A percentile compares a stretch with the other conserved stretches of the same genome.
Conservation (phyloP, 2,888 invertebrate species). For the Metopia argyrocephala region DNA sequence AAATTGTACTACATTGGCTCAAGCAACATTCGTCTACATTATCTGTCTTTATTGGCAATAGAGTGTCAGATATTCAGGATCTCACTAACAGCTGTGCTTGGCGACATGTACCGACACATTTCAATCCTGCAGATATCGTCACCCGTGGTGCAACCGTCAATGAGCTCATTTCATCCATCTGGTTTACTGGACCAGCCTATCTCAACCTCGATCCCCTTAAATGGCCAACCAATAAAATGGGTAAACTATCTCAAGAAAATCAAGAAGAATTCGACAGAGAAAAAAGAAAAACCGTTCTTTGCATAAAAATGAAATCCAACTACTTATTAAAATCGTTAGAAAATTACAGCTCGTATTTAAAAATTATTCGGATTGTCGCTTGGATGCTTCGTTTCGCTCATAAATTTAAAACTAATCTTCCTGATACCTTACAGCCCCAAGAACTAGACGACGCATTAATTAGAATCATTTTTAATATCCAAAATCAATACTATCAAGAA, state of each 20-base stretch:
- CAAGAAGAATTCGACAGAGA: slow-evolving; percentile 42
- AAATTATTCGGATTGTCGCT: slow-evolving; percentile 29
- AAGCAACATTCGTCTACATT: slow-evolving; percentile 54
- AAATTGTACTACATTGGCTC: slow-evolving; percentile 61
- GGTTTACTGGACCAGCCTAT: slow-evolving; percentile 35
- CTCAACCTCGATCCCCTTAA: background rate
- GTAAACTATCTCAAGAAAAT: background rate
- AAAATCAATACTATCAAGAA: background rate
- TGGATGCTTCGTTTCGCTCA: slow-evolving; percentile 44
- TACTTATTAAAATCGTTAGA: slow-evolving; percentile 6
- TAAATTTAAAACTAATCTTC: background rate
- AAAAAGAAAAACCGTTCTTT: slow-evolving; percentile 21
- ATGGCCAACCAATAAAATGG: slow-evolving; percentile 5
- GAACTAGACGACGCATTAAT: background rate
- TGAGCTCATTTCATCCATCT: slow-evolving; percentile 42
- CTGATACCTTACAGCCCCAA: background rate
- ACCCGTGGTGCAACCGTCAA: slow-evolving; percentile 43
- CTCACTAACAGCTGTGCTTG: slow-evolving; percentile 33
- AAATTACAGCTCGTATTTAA: slow-evolving; percentile 18
- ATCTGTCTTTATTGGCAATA: slow-evolving; percentile 60
- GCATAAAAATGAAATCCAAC: background rate
- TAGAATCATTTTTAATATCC: background rate
- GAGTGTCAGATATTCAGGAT: slow-evolving; percentile 58
- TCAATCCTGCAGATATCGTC: slow-evolving; percentile 56
- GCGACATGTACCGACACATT: slow-evolving; percentile 55